Conservation (phyloP, 2,113 vertebrate genomes). For the Hyaena hyaena region DNA sequence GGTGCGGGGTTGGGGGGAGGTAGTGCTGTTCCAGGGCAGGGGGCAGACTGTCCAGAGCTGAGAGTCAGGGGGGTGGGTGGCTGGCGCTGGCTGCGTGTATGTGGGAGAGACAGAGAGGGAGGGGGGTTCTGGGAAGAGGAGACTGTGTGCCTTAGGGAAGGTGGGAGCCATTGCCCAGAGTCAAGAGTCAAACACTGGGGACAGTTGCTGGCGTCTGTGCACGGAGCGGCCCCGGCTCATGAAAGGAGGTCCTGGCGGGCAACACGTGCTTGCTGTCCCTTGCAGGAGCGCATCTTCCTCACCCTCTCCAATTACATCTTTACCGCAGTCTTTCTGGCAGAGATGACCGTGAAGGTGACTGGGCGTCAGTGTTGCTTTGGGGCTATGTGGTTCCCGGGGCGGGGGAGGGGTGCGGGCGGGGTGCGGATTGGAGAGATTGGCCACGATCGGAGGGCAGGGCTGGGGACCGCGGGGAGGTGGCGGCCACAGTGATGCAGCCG, state of each 20-base stretch:
- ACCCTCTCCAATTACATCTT: constrained; percentile 99
- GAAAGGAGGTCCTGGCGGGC: background rate
- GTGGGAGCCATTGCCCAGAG: background rate
- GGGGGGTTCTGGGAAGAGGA: background rate
- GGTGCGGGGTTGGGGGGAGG: background rate
- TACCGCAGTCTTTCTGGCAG: constrained; percentile 96
- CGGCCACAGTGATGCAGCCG: background rate
- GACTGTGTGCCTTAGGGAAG: background rate
- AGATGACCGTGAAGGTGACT: constrained; percentile 98
- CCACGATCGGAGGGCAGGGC: background rate
- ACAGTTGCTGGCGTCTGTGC: background rate
- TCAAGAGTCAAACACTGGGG: background rate
- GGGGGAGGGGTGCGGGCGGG: fast-evolving
- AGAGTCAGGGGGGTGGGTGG: background rate
- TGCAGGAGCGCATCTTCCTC: constrained; percentile 96
- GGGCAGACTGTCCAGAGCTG: background rate
- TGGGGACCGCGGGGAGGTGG: background rate
- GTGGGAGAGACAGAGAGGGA: fast-evolving
- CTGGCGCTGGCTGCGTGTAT: background rate
- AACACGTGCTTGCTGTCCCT: constrained; percentile 56
- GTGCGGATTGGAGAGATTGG: background rate
- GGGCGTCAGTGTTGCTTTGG: background rate
- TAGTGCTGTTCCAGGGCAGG: background rate
- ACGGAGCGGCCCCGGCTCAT: background rate
- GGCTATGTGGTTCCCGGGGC: background rate